phyloP scores from a whole-genome alignment of 2,888 invertebrate genomes.

The Limnephilus lunatus region DNA sequence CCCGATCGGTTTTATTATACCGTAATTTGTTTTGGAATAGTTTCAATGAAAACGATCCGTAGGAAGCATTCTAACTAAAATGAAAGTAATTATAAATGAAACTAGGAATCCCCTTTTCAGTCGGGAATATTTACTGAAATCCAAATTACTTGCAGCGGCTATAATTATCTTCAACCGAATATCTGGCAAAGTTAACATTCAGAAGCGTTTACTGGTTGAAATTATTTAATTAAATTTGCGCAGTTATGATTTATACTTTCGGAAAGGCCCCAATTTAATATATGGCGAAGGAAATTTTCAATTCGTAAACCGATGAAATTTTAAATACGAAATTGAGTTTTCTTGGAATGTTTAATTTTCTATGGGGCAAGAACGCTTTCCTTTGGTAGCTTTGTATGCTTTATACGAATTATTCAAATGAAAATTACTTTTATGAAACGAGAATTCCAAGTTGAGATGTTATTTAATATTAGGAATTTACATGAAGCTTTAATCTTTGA shows the following conservation, averaged over 20 bases:
- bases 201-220: conserved; percentile 65
- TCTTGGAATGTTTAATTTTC: conserved; percentile 51
- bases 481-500: neutral
- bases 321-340: conserved; percentile 62
- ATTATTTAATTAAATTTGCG: conserved; percentile 66
- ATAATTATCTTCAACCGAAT: conserved; percentile 63
- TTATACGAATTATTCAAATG: conserved; percentile 32
- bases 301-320: conserved; percentile 64
- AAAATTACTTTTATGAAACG: neutral
- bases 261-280: conserved; percentile 59
- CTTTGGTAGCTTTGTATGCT: conserved; percentile 39
- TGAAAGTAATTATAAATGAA: conserved; percentile 61
- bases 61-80: conserved; percentile 55
- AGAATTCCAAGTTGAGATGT: conserved; percentile 6
- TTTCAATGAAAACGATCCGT: neutral
- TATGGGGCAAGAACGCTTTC: conserved; percentile 30
- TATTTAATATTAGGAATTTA: conserved; percentile 1
- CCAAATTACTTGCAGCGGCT: conserved; percentile 63
- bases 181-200: conserved; percentile 61
- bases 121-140: conserved; percentile 63
- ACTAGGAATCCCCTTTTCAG: conserved; percentile 51
- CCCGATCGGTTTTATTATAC: neutral
- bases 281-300: conserved; percentile 60
- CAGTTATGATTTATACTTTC: conserved; percentile 65
- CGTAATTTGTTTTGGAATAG: neutral